Percentiles rank a stretch among this genome's conserved stretches.
These are phyloP conservation scores for Hassar affinis DNA, from an alignment of 2,113 vertebrate species.

Conservation along the genomic window DNA sequence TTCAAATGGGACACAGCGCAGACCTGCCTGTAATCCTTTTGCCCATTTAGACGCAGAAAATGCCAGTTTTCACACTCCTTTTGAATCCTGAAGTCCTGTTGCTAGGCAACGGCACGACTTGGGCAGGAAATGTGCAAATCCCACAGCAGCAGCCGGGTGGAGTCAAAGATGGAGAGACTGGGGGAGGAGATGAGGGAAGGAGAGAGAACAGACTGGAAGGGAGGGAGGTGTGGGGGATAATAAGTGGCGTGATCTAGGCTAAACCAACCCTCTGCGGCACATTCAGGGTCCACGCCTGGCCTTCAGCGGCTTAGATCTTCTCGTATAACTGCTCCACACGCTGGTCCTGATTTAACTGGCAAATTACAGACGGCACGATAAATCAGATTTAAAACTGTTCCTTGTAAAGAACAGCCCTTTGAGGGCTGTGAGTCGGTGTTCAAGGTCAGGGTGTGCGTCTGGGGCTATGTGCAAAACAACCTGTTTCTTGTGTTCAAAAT, in stretches of 20 bases:
- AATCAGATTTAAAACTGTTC: no score
- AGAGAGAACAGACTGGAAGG: not conserved
- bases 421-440: not conserved
- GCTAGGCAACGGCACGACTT: conserved; percentile 40
- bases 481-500: no score
- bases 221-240: conserved; percentile 3
- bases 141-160: conserved; percentile 37
- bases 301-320: not conserved
- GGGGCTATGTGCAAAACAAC: not conserved
- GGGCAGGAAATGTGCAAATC: conserved; percentile 37
- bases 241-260: conserved; percentile 37
- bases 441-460: not conserved
- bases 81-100: conserved; percentile 24
- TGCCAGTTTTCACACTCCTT: not conserved
- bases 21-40: no score
- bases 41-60: no score
- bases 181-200: not conserved
- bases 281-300: not conserved
- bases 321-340: not conserved
- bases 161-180: conserved; percentile 18
- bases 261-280: conserved; percentile 32
- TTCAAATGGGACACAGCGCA: not conserved
- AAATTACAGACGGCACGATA: not conserved
- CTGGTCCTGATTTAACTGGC: not conserved
- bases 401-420: not conserved